Evolutionary conservation across 2,797 vertebrate genomes (phyloP), one percentile per base, ranked within the genome.

Genomic region (Gymnothorax javanicus): DNA sequence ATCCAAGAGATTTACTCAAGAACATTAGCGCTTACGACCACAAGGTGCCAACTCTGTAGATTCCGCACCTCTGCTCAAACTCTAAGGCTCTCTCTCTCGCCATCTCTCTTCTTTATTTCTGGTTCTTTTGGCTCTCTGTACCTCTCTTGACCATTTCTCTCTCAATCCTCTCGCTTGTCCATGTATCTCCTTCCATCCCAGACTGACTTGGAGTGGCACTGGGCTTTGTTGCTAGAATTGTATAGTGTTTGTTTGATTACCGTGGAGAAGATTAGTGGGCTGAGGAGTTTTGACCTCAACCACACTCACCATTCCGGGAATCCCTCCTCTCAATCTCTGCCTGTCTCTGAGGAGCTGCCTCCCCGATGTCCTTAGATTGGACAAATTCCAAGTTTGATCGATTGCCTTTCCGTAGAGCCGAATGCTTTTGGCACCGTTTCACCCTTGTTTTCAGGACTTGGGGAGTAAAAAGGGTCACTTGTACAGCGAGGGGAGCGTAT

Each of bases 1-100:
- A 91, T 86, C 87, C 52, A 50, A 79, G 87, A 91, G 89, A 85
- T 93, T 93, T 91, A 90, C 91, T 91, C 85, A 88, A 85, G 89
- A 88, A 87, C 89, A 87, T 93, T 92, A 92, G 92, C 90, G 83
- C 88, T 89, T 85, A 90, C 86, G 91, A 90, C 90, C 93, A 88
- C 84, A 67, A 1, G 57, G 73, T 82, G 90, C 90, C 92, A 90
- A 90, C 56, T 57, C 87, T 33, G 67, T 71, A 27, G 85, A 64
- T 79, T 13, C 75, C 11, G 5, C 20, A 82, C 79, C 60, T 56
- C 81, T 79, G 27, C 9, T 3, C 20, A 67, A 4, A n/a, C 23
- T 20, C 75, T 59, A 62, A 13, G 17, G 20, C 75, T 52, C 75
- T 85, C 23, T 67, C 50, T 60, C n/a, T n/a, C 1, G 15, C 23